These are phyloP conservation scores for Druon quercuslanigerum DNA, from an alignment of 1,140 invertebrate species.

Conservation along the genomic window DNA sequence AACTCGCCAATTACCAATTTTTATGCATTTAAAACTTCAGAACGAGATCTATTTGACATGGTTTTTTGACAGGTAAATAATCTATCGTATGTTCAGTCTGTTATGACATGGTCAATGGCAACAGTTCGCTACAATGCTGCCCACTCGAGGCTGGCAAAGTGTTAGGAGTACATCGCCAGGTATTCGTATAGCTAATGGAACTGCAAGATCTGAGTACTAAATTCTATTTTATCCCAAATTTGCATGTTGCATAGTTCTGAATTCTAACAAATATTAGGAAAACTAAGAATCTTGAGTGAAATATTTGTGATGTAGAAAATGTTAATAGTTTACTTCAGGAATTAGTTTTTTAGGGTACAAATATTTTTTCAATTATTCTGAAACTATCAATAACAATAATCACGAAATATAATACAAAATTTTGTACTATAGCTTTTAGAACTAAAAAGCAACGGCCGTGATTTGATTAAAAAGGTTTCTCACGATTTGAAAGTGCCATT, in stretches of 20 bases:
- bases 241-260: too few relatives aligned
- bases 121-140: conserved; percentile 71
- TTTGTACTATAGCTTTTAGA: too few relatives aligned
- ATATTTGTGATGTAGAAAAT: too few relatives aligned
- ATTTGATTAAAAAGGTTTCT: not conserved
- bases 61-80: not conserved
- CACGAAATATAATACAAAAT: too few relatives aligned
- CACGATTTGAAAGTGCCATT: conserved; percentile 24
- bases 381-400: too few relatives aligned
- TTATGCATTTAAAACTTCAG: conserved; percentile 36
- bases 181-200: conserved; percentile 16
- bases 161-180: conserved; percentile 44
- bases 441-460: too few relatives aligned
- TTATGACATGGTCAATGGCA: conserved; percentile 69
- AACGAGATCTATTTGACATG: conserved; percentile 10
- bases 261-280: too few relatives aligned
- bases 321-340: too few relatives aligned
- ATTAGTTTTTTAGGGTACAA: too few relatives aligned
- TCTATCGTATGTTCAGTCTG: conserved; percentile 45
- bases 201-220: not conserved
- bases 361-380: too few relatives aligned
- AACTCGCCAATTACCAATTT: conserved; percentile 71
- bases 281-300: too few relatives aligned
- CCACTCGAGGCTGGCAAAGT: conserved; percentile 70
- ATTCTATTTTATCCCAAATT: not conserved